Conservation (phyloP, 2,888 invertebrate genomes). For the Candidula unifasciata region DNA sequence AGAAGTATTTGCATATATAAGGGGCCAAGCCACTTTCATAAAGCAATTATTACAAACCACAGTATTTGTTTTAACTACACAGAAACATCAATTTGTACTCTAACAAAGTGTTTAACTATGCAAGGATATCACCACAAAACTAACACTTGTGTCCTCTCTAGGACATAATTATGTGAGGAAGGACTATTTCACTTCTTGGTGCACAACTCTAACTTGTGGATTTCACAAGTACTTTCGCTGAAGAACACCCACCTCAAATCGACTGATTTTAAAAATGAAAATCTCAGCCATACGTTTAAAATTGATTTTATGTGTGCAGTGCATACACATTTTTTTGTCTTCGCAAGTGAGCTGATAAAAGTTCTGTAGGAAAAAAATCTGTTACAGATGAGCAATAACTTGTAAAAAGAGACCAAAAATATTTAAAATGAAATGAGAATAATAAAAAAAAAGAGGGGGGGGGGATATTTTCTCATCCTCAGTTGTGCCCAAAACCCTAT, state of each 20-base stretch:
- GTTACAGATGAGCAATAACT: constrained; percentile 6
- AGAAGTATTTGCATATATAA: too few species aligned
- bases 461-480: background rate
- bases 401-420: constrained; percentile 2
- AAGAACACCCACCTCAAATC: background rate
- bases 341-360: background rate
- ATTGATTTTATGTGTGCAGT: background rate
- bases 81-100: too few species aligned
- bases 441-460: too few species aligned
- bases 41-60: too few species aligned
- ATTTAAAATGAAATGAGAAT: background rate
- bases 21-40: too few species aligned
- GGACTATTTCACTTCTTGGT: background rate
- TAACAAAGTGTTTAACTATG: too few species aligned
- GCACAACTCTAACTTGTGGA: background rate
- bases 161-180: background rate
- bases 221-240: background rate
- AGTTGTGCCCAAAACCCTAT: constrained; percentile 17
- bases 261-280: background rate
- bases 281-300: background rate
- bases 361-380: constrained; percentile 5
- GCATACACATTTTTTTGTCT: background rate
- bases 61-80: too few species aligned
- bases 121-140: too few species aligned
- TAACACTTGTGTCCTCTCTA: too few species aligned